Evolutionary conservation across 2,888 invertebrate species (phyloP), one percentile per base, ranked within the genome.

Genomic region (Luperina testacea): DNA sequence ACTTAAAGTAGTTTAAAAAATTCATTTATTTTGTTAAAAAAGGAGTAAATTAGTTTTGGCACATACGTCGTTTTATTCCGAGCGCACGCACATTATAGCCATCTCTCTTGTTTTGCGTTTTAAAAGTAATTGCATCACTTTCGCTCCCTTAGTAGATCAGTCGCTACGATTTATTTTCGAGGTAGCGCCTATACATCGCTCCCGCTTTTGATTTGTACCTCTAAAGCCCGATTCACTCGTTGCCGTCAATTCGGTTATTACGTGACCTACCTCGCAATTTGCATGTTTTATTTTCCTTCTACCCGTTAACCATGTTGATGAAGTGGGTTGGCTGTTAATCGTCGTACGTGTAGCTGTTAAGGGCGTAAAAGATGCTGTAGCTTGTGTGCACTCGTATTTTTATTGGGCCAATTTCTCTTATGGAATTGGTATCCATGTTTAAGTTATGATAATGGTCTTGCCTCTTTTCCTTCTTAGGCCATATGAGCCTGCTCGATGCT

Each of bases 211-310:
- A 53, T 13, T 71, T 48, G 45, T 51, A 24, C 59, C 51, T 65
- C n/a, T 24, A 45, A 65, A 53, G 48, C 48, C 20, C 48, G n/a
- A 63, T 84, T 71, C 72, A 80, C 84, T 84, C 87, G 87, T 75
- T 80, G 79, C 79, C 82, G 77, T 79, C 76, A 81, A 78, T 86
- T 88, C 51, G 67, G 65, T 69, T 87, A 83, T 79, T 87, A 80
- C 84, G 84, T 85, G 84, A 85, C 87, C 81, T 75, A 78, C 77
- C 87, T 59, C 68, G 61, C 67, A 76, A 84, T 84, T 84, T 80
- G 68, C 68, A 76, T 72, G 69, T 83, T 84, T 76, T 59, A 80
- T 84, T 87, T 80, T 76, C 75, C 63, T 61, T 24, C 45, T 57
- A 61, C 38, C 63, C 38, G 75, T 81, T 59, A 59, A 68, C 59